phyloP scores from a whole-genome alignment of 2,888 invertebrate genomes.

The Dromius quadrimaculatus region DNA sequence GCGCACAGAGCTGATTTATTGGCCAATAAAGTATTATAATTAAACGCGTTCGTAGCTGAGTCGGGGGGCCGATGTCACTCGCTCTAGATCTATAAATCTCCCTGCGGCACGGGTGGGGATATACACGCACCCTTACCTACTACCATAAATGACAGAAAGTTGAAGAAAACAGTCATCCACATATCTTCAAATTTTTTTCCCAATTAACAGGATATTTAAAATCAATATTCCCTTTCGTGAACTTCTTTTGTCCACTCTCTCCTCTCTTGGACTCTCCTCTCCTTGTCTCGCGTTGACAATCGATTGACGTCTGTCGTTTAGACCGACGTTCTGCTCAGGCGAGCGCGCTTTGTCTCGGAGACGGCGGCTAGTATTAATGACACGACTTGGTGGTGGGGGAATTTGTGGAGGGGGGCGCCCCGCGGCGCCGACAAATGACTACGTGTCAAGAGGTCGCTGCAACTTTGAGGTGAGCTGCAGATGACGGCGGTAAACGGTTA shows the following conservation, averaged over 20 bases:
- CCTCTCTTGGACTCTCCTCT: neutral
- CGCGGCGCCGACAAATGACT: conserved; percentile 62
- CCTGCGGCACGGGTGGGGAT: conserved; percentile 58
- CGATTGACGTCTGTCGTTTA: conserved; percentile 71
- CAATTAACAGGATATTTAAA: too few species aligned
- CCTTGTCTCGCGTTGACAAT: conserved; percentile 63
- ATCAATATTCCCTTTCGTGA: too few species aligned
- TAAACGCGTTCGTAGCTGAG: conserved; percentile 72
- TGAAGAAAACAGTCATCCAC: too few species aligned
- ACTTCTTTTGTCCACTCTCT: neutral
- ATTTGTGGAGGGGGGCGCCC: conserved; percentile 58
- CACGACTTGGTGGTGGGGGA: conserved; percentile 56
- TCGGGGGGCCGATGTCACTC: conserved; percentile 67
- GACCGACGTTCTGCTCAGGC: neutral
- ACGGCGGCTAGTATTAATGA: conserved; percentile 60
- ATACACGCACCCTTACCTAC: conserved; percentile 1
- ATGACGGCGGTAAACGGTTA: conserved; percentile 41
- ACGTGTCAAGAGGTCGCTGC: conserved; percentile 62
- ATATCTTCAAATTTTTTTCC: too few species aligned
- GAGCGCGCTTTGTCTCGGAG: conserved; percentile 4
- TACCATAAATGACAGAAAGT: neutral
- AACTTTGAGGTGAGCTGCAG: conserved; percentile 58
- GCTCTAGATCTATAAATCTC: conserved; percentile 68
- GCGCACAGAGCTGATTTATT: conserved; percentile 77
- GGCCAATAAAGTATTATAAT: conserved; percentile 85